Evolutionary conservation across 2,113 vertebrate genomes (phyloP), one percentile per base, ranked within the genome.

Genomic region (Rhinopomastus cyanomelas): DNA sequence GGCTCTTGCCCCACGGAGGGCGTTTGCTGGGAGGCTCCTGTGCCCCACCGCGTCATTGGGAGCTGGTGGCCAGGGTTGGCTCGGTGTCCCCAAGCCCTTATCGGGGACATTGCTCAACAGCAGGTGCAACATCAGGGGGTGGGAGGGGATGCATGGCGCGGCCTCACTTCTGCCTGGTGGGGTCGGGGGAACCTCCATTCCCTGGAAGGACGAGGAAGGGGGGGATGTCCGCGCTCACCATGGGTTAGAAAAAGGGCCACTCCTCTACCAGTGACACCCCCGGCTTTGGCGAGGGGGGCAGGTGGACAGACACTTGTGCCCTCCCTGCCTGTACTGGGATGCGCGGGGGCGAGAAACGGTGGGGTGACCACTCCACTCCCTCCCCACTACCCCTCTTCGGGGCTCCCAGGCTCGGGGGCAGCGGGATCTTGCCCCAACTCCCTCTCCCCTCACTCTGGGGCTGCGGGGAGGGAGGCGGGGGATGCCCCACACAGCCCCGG

Each of bases 51-150:
- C 5, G 12, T 53, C 87, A 94, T 90, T 95, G 95, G 95, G 86
- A 88, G 88, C 76, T 7, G 2, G 49, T 7, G 61, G 37, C 60
- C 37, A 18, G 34, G 42, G 19, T 79, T 77, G 85, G 85, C 48
- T 18, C 30, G 1, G 1, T 76, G 75, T 29, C 42, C 55, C 32
- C 1, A 0, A 29, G 12, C 29, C 42, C 86, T 95, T 93, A 90
- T 88, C 86, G 11, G n/a, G 44, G 32, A 3, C 77, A 67, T 96
- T 95, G 92, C 95, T 91, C 88, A 96, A 96, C 4, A 32, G 44
- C 1, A 6, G 42, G n/a, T 1, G 2, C 2, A 0, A 22, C 20
- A 27, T 74, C 2, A 7, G 62, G 37, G 49, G 26, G 0, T 2
- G 49, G 16, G 27, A 44, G 48, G 27, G 56, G 42, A 46, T 32